Evolutionary conservation across 1,140 invertebrate genomes (phyloP), one percentile per base, ranked within the genome.

Genomic region (Gryon sp.): DNA sequence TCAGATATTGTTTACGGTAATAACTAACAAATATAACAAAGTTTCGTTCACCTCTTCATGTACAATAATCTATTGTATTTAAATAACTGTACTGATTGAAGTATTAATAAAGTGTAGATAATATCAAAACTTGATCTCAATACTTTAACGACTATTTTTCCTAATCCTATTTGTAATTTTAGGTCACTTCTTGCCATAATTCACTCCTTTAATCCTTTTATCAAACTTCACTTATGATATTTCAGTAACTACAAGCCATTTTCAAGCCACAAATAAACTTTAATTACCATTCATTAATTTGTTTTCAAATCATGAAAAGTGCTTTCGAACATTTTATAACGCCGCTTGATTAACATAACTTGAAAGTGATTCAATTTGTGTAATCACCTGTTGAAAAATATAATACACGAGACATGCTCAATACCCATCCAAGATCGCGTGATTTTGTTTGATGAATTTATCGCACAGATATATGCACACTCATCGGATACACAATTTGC

Each of bases 331-430:
- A 18, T 28, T 46, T 46, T 28, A 46, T 40, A 45, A 46, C 24
- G 46, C n/a, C n/a, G 30, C 8, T 46, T 4, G 12, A 26, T 26
- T 36, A 48, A 48, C 36, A 6, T 48, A 14, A 38, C 7, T 11
- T 15, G 19, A 62, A 50, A 62, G 2, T 18, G 28, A 62, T 50
- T 62, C 14, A 40, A 14, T 62, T 30, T 46, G 11, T 48, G 22
- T 50, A 50, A 41, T 63, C 59, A 63, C 45, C 59, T 63, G 59
- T 63, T 63, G 59, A 28, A 32, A 41, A 41, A 63, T 4, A 40
- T 26, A 24, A 40, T 50, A n/a, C 32, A 52, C 28, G 22, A 40
- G 34, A 52, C 45, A 40, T 63, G 59, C 59, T 50, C 36, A 63
- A 41, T 63, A 20, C 40, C 46, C 9, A 59, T 60, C 6, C 8